Conservation (phyloP, 2,113 vertebrate genomes). For the Aramus guarauna region DNA sequence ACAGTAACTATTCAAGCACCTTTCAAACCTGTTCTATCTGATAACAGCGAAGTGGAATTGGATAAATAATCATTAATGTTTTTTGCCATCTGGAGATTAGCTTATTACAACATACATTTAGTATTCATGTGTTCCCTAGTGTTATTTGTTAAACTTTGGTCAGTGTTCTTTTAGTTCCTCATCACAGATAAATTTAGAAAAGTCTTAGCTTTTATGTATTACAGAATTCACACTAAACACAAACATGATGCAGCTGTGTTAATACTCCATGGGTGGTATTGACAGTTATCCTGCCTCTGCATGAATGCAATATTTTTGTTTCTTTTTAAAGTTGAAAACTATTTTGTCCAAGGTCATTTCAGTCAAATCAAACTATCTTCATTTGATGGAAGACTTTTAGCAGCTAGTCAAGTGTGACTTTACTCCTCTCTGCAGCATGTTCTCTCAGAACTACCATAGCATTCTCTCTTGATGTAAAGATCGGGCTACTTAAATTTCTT, state of each 20-base stretch:
- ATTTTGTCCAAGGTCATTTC: not conserved
- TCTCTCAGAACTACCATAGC: not conserved
- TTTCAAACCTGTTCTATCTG: not conserved
- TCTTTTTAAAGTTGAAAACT: not conserved
- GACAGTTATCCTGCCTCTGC: not conserved
- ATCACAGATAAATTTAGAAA: not conserved
- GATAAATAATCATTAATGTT: not conserved
- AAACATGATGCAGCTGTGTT: constrained; percentile 19
- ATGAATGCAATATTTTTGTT: not conserved
- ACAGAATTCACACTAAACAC: not conserved
- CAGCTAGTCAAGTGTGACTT: not conserved
- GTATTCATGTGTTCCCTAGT: not conserved
- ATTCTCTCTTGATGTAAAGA: not conserved
- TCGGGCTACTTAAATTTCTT: not conserved
- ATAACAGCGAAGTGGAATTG: not conserved
- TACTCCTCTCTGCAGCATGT: not conserved
- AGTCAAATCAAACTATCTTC: not conserved
- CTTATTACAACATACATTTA: not conserved
- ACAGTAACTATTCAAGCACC: not conserved
- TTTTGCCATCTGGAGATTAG: not conserved
- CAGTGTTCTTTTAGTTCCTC: not conserved
- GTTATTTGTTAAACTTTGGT: not conserved
- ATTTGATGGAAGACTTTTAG: not conserved
- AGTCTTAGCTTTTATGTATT: not conserved
- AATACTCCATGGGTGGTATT: not conserved